Percentiles rank a stretch among this genome's conserved stretches.
phyloP scores from a whole-genome alignment of 2,113 vertebrate genomes.

The Rallus limicola region DNA sequence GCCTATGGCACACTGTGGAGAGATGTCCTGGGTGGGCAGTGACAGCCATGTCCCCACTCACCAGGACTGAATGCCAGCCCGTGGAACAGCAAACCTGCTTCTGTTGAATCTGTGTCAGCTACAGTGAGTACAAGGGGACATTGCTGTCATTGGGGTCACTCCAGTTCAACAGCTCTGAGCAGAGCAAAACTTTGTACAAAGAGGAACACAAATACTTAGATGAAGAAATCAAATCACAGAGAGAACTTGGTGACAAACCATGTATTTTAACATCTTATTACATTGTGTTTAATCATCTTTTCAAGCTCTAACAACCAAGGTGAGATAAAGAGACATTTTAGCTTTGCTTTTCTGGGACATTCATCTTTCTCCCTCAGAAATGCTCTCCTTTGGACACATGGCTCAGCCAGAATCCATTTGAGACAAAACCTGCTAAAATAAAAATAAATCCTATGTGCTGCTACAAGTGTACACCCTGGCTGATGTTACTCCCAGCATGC shows the following conservation, averaged over 20 bases:
- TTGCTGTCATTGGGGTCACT: background rate
- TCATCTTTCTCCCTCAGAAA: background rate
- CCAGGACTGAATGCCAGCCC: background rate
- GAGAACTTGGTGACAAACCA: background rate
- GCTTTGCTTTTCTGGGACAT: background rate
- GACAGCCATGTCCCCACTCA: accelerated
- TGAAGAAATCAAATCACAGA: background rate
- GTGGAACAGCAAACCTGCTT: background rate
- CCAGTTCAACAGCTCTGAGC: background rate
- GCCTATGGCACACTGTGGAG: background rate
- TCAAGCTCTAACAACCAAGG: background rate
- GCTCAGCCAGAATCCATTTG: background rate
- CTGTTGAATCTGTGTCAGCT: background rate
- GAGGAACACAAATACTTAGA: background rate
- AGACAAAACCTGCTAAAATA: background rate
- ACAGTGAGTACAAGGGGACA: accelerated
- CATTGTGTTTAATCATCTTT: background rate
- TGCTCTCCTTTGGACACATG: background rate
- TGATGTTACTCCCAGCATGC: background rate
- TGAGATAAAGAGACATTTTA: background rate
- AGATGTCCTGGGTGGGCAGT: background rate
- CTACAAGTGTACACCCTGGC: background rate
- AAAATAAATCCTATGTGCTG: background rate
- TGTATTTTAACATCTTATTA: background rate
- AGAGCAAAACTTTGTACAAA: background rate